phyloP scores from a whole-genome alignment of 1,140 invertebrate genomes.

The Drosophila mayri region DNA sequence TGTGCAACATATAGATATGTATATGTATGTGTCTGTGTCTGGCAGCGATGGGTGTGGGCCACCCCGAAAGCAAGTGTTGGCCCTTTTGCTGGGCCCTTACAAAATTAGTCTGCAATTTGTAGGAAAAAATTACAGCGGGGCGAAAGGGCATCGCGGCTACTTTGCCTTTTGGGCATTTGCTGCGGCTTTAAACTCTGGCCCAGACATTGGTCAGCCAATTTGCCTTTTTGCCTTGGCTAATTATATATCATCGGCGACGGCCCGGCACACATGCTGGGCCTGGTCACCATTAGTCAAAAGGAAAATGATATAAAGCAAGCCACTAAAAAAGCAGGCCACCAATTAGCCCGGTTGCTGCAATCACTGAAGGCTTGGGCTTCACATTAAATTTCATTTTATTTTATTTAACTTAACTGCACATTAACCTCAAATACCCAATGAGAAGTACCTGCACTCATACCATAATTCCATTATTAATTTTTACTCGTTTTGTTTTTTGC shows the following conservation, averaged over 20 bases:
- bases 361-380: constrained; percentile 24
- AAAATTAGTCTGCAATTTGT: constrained; percentile 77
- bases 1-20: constrained; percentile 58
- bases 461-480: constrained; percentile 62
- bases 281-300: constrained; percentile 35
- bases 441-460: constrained; percentile 37
- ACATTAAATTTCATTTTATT: constrained; percentile 40
- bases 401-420: constrained; percentile 51
- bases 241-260: constrained; percentile 68
- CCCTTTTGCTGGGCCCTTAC: constrained; percentile 52
- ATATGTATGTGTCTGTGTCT: constrained; percentile 6
- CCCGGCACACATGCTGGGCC: constrained; percentile 37
- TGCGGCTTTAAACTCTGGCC: constrained; percentile 34
- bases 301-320: constrained; percentile 38
- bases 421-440: constrained; percentile 62
- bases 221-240: constrained; percentile 58
- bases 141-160: constrained; percentile 23
- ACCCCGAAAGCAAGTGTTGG: constrained; percentile 52
- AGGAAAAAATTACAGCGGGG: constrained; percentile 24
- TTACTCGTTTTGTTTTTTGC: constrained; percentile 51
- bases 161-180: constrained; percentile 38
- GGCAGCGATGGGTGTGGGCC: constrained; percentile 17
- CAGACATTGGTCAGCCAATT: constrained; percentile 57
- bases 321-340: constrained; percentile 49
- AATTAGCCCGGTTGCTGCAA: constrained; percentile 58